Conservation (phyloP, 64 coral and sea anemone species). For the Pocillopora damicornis region DNA sequence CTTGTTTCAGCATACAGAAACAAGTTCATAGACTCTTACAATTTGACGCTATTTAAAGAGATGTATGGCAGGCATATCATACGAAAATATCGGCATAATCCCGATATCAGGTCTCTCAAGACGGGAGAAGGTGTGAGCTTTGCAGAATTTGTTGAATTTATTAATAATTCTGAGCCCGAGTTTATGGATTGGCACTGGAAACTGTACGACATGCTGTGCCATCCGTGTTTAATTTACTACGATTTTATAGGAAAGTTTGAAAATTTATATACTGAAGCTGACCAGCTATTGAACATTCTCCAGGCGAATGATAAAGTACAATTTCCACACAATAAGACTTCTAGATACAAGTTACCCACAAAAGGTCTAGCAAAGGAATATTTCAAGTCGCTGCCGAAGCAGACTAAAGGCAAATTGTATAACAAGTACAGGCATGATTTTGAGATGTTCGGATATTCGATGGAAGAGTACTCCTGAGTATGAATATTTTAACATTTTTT, state of each 20-base stretch:
- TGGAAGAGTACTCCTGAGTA: slow-evolving; percentile 50
- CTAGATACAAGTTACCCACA: slow-evolving; percentile 62
- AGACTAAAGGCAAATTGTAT: slow-evolving; percentile 67
- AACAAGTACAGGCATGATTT: slow-evolving; percentile 87
- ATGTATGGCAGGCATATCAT: slow-evolving; percentile 88
- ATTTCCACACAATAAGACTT: slow-evolving; percentile 86
- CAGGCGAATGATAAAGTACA: slow-evolving; percentile 50
- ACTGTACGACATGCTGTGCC: slow-evolving; percentile 71
- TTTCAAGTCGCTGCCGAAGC: slow-evolving; percentile 58
- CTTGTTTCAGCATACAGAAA: slow-evolving; percentile 93
- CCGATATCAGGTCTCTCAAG: slow-evolving; percentile 40
- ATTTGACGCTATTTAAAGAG: slow-evolving; percentile 85
- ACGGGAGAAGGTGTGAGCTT: slow-evolving; percentile 89
- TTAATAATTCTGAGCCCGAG: slow-evolving; percentile 59
- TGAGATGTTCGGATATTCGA: slow-evolving; percentile 91
- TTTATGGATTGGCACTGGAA: slow-evolving; percentile 90
- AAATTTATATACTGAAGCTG: slow-evolving; percentile 70
- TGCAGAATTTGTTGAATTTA: slow-evolving; percentile 85
- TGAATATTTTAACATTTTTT: no score
- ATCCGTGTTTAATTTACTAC: slow-evolving; percentile 90
- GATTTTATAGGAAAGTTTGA: slow-evolving; percentile 95
- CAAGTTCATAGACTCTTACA: slow-evolving; percentile 96
- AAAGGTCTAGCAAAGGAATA: slow-evolving; percentile 57
- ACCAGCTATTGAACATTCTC: slow-evolving; percentile 52
- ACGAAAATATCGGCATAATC: slow-evolving; percentile 68